phyloP scores from a whole-genome alignment of 2,113 vertebrate species.

The Leptobrachium leishanense region DNA sequence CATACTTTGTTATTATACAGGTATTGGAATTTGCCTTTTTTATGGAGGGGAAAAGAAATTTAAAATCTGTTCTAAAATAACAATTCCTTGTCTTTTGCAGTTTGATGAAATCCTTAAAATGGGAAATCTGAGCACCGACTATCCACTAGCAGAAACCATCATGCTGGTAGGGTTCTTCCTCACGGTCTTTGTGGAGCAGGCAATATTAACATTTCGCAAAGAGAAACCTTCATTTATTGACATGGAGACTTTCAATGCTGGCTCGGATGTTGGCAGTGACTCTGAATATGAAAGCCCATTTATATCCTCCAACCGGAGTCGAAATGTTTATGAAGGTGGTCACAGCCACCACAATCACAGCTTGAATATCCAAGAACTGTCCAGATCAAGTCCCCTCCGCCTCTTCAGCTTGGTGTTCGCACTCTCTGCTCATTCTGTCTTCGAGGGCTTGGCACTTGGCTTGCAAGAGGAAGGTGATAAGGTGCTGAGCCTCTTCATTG shows the following conservation, averaged over 20 bases:
- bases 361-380: constrained; percentile 66
- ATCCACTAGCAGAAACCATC: constrained; percentile 87
- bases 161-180: constrained; percentile 89
- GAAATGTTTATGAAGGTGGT: rapidly evolving
- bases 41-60: no score
- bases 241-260: constrained; percentile 88
- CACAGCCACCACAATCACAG: constrained; percentile 54
- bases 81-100: constrained; percentile 58
- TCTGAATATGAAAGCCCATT: constrained; percentile 90
- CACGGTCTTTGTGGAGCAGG: constrained; percentile 86
- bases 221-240: constrained; percentile 88
- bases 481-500: constrained; percentile 77
- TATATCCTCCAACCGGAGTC: constrained; percentile 57
- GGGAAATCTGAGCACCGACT: constrained; percentile 72
- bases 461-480: constrained; percentile 80
- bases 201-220: constrained; percentile 82
- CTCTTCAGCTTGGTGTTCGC: constrained; percentile 82
- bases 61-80: neutral
- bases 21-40: no score
- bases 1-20: no score
- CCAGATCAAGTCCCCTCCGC: constrained; percentile 71
- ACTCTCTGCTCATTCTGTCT: constrained; percentile 82
- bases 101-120: constrained; percentile 70
- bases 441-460: constrained; percentile 88
- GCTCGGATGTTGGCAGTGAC: constrained; percentile 86